Conservation (phyloP, 2,888 invertebrate species). For the Diadegma fenestrale region DNA sequence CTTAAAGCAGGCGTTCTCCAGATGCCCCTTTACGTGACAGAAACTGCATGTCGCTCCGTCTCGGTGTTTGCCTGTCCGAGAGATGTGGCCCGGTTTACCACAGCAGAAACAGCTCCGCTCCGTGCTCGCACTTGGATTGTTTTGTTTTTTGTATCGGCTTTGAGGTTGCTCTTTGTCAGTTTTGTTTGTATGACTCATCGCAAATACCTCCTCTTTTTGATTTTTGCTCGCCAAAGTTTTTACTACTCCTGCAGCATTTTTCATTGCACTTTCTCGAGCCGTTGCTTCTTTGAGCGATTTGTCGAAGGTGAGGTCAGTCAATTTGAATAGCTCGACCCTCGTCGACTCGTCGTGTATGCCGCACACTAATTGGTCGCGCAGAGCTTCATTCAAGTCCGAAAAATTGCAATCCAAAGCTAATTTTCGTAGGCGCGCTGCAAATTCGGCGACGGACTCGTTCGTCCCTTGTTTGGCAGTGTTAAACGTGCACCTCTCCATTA, state of each 20-base stretch:
- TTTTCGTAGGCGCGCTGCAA: constrained; percentile 30
- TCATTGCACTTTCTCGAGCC: constrained; percentile 6
- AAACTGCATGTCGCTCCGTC: constrained; percentile 54
- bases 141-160: constrained; percentile 13
- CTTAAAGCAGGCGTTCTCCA: constrained; percentile 61
- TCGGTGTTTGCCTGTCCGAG: constrained; percentile 46
- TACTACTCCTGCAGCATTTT: constrained; percentile 49
- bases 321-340: constrained; percentile 50
- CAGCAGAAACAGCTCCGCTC: constrained; percentile 54
- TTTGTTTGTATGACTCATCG: constrained; percentile 28
- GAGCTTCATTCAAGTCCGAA: constrained; percentile 13
- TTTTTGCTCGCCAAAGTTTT: constrained; percentile 28
- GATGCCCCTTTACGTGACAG: constrained; percentile 60
- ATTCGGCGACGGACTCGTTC: constrained; percentile 46
- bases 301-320: constrained; percentile 37
- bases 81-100: constrained; percentile 43
- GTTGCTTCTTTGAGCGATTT: constrained; percentile 30
- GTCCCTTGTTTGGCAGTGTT: constrained; percentile 50
- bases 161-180: constrained; percentile 1
- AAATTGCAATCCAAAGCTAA: constrained; percentile 52
- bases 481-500: constrained; percentile 53
- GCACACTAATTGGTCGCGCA: constrained; percentile 44
- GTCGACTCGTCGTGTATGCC: constrained; percentile 54
- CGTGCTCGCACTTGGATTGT: constrained; percentile 26
- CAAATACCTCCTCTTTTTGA: constrained; percentile 36